Evolutionary conservation across 1,140 invertebrate species (phyloP).

Genomic region (Zophobas morio): DNA sequence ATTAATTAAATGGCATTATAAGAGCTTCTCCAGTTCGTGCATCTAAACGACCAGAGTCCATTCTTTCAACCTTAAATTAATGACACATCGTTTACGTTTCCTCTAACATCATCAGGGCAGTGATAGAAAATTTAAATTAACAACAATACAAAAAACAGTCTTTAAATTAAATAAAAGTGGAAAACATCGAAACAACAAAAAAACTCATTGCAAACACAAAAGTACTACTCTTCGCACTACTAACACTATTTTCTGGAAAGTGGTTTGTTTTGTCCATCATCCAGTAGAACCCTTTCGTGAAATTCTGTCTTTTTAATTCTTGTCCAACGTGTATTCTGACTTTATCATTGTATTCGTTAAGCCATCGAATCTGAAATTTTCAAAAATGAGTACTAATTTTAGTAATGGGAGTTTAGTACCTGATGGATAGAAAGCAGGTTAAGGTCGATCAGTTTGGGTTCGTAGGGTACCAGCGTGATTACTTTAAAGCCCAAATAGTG

Average conservation of each 20-base stretch:
- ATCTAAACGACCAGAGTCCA: too few relatives aligned
- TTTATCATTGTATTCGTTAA: conserved; percentile 84
- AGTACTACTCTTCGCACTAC: conserved; percentile 1
- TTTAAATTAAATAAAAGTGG: not conserved
- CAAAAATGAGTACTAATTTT: not conserved
- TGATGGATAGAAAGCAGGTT: conserved; percentile 82
- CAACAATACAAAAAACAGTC: conserved; percentile 1
- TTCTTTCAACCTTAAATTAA: too few relatives aligned
- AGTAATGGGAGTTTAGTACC: conserved; percentile 69
- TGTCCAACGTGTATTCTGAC: conserved; percentile 79
- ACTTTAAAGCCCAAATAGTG: conserved; percentile 82
- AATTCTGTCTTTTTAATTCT: conserved; percentile 78
- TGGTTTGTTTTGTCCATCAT: conserved; percentile 84
- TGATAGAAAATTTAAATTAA: not conserved
- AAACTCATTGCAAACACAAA: not conserved
- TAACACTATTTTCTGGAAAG: conserved; percentile 71
- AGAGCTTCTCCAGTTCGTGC: too few relatives aligned
- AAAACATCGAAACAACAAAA: conserved; percentile 11
- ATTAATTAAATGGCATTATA: too few relatives aligned
- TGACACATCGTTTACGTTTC: too few relatives aligned
- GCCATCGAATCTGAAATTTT: conserved; percentile 77
- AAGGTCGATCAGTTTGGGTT: conserved; percentile 89
- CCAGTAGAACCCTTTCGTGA: conserved; percentile 82
- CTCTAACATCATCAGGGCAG: too few relatives aligned
- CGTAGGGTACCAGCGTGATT: conserved; percentile 93